Percentiles rank a stretch among this genome's conserved stretches.
These are phyloP conservation scores for Gallirallus australis DNA, from an alignment of 2,797 vertebrate species.

Conservation along the genomic window DNA sequence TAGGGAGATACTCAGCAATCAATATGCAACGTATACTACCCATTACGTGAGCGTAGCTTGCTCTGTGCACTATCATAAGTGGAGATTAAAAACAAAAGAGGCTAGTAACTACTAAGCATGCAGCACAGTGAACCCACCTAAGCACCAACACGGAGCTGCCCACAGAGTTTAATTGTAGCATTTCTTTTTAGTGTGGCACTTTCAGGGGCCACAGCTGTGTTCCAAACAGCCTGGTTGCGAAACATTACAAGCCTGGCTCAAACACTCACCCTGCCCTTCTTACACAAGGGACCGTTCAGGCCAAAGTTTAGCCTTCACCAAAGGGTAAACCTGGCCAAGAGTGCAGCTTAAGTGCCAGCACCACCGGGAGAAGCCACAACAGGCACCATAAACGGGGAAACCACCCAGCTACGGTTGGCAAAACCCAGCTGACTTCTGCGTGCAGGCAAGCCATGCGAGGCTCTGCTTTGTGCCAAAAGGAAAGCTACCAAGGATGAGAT, in stretches of 20 bases:
- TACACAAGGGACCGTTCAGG: not conserved
- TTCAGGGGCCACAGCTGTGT: not conserved
- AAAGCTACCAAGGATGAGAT: not conserved
- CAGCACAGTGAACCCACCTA: not conserved
- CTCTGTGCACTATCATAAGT: accelerated
- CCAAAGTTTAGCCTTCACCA: not conserved
- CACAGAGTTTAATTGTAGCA: accelerated
- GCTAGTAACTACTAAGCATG: not conserved
- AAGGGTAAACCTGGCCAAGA: not conserved
- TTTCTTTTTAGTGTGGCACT: not conserved
- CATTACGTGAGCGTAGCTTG: accelerated
- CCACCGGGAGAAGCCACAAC: not conserved
- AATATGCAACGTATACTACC: not conserved
- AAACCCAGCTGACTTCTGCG: not conserved
- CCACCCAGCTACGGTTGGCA: not conserved
- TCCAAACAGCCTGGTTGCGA: not conserved
- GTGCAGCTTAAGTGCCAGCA: accelerated
- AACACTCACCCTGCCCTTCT: not conserved
- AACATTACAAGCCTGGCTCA: not conserved
- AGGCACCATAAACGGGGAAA: not conserved
- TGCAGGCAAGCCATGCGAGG: not conserved
- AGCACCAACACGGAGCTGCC: not conserved
- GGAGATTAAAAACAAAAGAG: not conserved
- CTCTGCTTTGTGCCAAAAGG: not conserved
- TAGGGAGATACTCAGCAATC: not conserved